These are phyloP conservation scores for Meteorus sp. DNA, from an alignment of 1,140 invertebrate species.

Conservation along the genomic window DNA sequence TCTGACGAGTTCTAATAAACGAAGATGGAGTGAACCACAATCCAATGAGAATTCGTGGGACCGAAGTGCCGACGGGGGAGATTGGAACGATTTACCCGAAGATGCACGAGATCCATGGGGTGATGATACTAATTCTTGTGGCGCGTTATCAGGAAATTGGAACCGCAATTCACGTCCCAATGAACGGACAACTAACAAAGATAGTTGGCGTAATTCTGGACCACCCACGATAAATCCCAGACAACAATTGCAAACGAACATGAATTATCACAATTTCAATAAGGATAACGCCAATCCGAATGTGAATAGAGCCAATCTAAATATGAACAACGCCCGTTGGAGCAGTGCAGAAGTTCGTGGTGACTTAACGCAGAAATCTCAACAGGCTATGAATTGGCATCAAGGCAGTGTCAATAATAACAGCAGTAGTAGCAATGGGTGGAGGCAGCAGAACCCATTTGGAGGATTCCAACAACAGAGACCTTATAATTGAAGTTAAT, in stretches of 20 bases:
- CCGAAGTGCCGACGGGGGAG: constrained; percentile 40
- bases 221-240: too few relatives aligned
- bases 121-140: constrained; percentile 45
- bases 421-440: not conserved
- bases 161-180: not conserved
- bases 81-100: constrained; percentile 53
- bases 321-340: constrained; percentile 3
- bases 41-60: constrained; percentile 30
- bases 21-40: constrained; percentile 35
- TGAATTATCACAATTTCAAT: too few relatives aligned
- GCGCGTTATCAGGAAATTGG: not conserved
- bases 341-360: not conserved
- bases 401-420: not conserved
- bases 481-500: not conserved
- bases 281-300: too few relatives aligned
- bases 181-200: not conserved
- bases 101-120: constrained; percentile 57
- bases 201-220: constrained; percentile 1
- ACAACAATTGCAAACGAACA: not conserved
- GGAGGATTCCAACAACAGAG: not conserved
- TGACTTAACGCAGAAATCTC: not conserved
- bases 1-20: constrained; percentile 28
- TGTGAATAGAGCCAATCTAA: not conserved
- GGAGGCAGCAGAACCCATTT: not conserved
- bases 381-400: not conserved